Evolutionary conservation across 2,888 invertebrate genomes (phyloP).

Genomic region (Oscheius myriophilus): DNA sequence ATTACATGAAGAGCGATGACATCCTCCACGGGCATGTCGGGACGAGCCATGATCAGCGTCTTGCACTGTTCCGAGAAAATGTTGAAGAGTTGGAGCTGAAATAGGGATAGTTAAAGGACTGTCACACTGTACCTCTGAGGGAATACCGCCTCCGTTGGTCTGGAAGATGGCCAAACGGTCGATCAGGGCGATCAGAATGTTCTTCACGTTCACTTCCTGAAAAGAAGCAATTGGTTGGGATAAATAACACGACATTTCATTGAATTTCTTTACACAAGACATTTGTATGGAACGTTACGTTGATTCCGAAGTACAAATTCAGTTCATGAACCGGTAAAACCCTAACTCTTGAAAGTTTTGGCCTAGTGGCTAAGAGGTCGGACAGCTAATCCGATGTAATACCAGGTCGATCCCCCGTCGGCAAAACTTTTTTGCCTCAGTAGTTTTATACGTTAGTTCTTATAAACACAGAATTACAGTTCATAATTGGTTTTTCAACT

Average conservation of each 20-base stretch:
- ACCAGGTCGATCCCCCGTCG: too few relatives aligned
- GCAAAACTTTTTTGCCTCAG: too few relatives aligned
- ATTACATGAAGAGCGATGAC: constrained; percentile 91
- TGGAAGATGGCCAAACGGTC: constrained; percentile 76
- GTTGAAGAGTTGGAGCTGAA: constrained; percentile 87
- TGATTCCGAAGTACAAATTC: too few relatives aligned
- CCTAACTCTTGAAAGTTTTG: too few relatives aligned
- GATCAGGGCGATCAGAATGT: constrained; percentile 94
- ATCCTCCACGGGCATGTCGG: constrained; percentile 94
- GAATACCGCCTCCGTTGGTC: constrained; percentile 77
- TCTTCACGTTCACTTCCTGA: constrained; percentile 77
- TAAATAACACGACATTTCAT: too few relatives aligned
- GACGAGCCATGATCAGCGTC: constrained; percentile 80
- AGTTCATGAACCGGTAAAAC: not conserved
- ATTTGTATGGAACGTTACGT: too few relatives aligned
- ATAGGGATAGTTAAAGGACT: not conserved
- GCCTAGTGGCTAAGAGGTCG: too few relatives aligned
- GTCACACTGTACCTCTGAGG: constrained; percentile 76
- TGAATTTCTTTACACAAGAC: too few relatives aligned
- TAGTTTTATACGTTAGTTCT: too few relatives aligned
- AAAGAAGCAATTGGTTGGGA: constrained; percentile 11
- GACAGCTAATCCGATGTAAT: too few relatives aligned
- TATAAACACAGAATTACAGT: too few relatives aligned
- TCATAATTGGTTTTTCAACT: too few relatives aligned
- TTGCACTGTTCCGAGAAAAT: constrained; percentile 97